Evolutionary conservation across 2,797 vertebrate genomes (phyloP), one percentile per base, ranked within the genome.

Genomic region (Perodicticus potto): DNA sequence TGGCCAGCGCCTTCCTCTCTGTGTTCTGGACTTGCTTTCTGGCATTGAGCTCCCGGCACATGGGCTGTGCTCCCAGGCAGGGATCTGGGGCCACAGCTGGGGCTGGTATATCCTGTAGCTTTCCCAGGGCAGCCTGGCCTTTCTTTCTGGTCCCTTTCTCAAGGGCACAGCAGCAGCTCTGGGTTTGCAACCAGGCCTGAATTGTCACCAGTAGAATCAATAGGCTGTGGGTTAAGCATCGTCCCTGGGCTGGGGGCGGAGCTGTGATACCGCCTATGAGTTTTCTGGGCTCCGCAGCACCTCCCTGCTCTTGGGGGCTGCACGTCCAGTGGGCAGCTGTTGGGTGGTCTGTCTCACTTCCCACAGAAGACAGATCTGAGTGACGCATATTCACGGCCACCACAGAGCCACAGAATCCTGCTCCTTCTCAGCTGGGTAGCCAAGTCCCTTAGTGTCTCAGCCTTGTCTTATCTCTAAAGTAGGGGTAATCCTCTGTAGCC

Each of bases 391-490:
- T 74, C 7, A 23, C 0, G 0, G 53, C 23, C 14, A 70, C 20
- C 72, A n/a, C 74, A 86, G 55, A 70, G 63, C 61, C 55, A 72
- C 63, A 78, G 83, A 12, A 27, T 63, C 57, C 27, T 49, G 53
- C 32, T 25, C 2, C 61, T 43, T 23, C 23, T 65, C 23, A 20
- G 27, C 45, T 17, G 8, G 7, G 16, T 37, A 61, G 32, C 29
- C 70, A n/a, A 7, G 22, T 85, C 67, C 83, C 59, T 92, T 9
- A 65, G 32, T 20, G 57, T 87, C 25, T 74, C 61, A 34, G 61
- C 69, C 61, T 57, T 91, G 87, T 90, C 37, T 89, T 85, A 32
- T 89, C 82, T 82, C 37, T 88, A n/a, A 88, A 73, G 59, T 43
- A 13, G 32, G 13, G 77, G 12, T 25, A 23, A 29, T 49, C 25